Conservation (phyloP, 2,888 invertebrate genomes). For the Andrena marginata region DNA sequence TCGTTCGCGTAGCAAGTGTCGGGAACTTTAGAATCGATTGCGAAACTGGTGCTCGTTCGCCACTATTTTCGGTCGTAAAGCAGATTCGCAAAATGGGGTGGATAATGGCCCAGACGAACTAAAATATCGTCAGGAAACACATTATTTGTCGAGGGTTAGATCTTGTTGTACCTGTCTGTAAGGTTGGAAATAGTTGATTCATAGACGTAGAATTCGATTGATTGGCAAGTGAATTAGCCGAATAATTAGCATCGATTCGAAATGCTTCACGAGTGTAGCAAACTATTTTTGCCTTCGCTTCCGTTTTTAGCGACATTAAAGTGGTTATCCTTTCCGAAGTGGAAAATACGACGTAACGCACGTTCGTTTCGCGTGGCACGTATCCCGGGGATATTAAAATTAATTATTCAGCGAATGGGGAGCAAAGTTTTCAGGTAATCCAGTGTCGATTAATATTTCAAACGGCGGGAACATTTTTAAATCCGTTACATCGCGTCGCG, state of each 20-base stretch:
- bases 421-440: neutral
- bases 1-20: neutral
- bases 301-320: too few species aligned
- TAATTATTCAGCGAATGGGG: conserved; percentile 17
- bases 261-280: too few species aligned
- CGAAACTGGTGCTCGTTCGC: neutral
- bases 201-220: too few species aligned
- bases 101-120: neutral
- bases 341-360: neutral
- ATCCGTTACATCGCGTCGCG: conserved; percentile 25
- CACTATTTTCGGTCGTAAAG: neutral
- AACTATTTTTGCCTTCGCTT: too few species aligned
- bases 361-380: neutral
- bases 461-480: conserved; percentile 1
- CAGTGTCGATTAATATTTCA: conserved; percentile 30
- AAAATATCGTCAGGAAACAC: neutral
- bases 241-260: too few species aligned
- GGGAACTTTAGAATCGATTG: conserved; percentile 25
- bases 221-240: too few species aligned
- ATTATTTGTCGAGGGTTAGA: too few species aligned
- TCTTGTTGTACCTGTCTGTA: too few species aligned
- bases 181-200: too few species aligned
- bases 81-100: neutral
- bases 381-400: neutral
- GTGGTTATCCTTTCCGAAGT: neutral